These are phyloP conservation scores for Carpatolechia fugitivella DNA, from an alignment of 2,888 invertebrate species.

Conservation along the genomic window DNA sequence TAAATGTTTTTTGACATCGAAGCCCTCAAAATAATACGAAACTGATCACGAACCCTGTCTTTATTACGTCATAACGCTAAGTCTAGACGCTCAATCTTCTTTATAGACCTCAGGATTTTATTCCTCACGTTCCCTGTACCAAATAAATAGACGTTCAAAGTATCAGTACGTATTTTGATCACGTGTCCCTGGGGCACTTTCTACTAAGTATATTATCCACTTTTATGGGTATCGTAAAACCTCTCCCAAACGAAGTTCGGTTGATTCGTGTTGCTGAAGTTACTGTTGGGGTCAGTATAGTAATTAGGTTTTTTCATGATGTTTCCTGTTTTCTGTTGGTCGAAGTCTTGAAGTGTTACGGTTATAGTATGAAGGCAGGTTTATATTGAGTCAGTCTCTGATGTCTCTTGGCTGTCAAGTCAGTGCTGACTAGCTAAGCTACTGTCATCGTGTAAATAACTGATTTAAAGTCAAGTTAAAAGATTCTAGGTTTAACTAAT, in stretches of 20 bases:
- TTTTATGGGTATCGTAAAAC: conserved; percentile 53
- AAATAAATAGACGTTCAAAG: conserved; percentile 25
- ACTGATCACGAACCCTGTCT: background rate
- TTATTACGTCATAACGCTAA: conserved; percentile 3
- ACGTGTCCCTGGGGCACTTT: conserved; percentile 30
- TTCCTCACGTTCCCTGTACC: conserved; percentile 11
- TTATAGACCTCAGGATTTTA: conserved; percentile 2
- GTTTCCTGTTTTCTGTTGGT: too few relatives aligned
- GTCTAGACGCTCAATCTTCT: conserved; percentile 7
- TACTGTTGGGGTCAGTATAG: background rate
- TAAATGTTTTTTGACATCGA: background rate
- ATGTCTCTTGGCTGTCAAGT: too few relatives aligned
- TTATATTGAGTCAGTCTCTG: too few relatives aligned
- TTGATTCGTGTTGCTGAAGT: conserved; percentile 10
- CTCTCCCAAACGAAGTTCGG: conserved; percentile 19
- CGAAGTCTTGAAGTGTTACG: too few relatives aligned
- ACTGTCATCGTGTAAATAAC: too few relatives aligned
- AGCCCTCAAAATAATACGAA: background rate
- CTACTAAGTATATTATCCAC: conserved; percentile 50
- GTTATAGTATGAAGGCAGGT: too few relatives aligned
- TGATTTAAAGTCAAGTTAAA: too few relatives aligned
- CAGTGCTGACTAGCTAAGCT: too few relatives aligned
- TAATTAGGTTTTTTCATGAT: conserved; percentile 2
- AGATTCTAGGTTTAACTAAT: too few relatives aligned
- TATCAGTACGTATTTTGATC: conserved; percentile 32